Percentiles rank a stretch among this genome's conserved stretches.
Evolutionary conservation across 2,888 invertebrate species (phyloP).

Genomic region (Sericinus montela): DNA sequence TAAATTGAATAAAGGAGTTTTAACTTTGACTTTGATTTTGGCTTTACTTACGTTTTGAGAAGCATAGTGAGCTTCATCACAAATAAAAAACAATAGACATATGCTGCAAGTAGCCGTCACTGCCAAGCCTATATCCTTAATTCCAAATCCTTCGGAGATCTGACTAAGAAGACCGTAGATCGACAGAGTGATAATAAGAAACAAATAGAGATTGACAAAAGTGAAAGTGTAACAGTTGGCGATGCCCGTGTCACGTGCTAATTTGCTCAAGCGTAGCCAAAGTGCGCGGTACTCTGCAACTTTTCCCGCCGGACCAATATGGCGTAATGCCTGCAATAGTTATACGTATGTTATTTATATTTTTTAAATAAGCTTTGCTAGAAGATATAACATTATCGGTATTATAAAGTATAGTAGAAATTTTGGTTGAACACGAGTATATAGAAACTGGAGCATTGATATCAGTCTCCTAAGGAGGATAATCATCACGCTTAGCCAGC

Average conservation of each 20-base stretch:
- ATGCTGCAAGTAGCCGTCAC: conserved; percentile 83
- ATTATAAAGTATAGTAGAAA: too few relatives aligned
- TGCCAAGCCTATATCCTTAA: conserved; percentile 84
- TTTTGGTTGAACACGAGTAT: too few relatives aligned
- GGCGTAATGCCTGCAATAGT: conserved; percentile 78
- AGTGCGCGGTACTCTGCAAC: conserved; percentile 85
- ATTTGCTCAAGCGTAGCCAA: conserved; percentile 84
- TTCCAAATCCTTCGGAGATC: conserved; percentile 85
- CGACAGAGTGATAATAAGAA: conserved; percentile 86
- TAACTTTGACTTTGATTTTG: too few relatives aligned
- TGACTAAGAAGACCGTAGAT: conserved; percentile 86
- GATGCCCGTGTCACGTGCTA: conserved; percentile 82
- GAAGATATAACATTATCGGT: too few relatives aligned
- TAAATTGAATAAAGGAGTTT: too few relatives aligned
- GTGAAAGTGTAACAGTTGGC: conserved; percentile 84
- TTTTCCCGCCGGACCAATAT: conserved; percentile 83
- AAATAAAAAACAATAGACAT: conserved; percentile 83
- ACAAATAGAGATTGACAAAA: conserved; percentile 83
- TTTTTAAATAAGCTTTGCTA: too few relatives aligned
- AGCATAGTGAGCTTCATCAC: conserved; percentile 86
- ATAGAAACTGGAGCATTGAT: too few relatives aligned
- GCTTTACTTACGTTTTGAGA: conserved; percentile 80
- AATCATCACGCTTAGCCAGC: too few relatives aligned
- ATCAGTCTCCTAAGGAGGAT: too few relatives aligned
- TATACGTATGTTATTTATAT: too few relatives aligned